Percentiles rank a stretch among this genome's conserved stretches.
Conservation (phyloP, 1,140 invertebrate species). For the Psix sp. region DNA sequence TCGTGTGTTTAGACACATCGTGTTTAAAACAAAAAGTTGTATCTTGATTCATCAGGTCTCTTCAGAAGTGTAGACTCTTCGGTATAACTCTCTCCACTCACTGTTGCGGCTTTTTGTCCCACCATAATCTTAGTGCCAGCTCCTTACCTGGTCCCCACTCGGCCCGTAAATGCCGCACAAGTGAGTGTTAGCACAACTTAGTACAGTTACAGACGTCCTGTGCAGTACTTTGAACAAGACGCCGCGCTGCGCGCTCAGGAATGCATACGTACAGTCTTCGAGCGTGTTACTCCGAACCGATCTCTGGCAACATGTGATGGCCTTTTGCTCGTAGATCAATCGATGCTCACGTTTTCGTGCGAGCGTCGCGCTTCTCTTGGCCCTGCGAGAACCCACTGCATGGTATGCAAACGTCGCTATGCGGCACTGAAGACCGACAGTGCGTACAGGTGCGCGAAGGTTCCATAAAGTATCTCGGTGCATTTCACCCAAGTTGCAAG, state of each 20-base stretch:
- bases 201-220: constrained; percentile 74
- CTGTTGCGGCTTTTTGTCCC: constrained; percentile 29
- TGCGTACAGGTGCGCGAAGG: constrained; percentile 37
- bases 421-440: constrained; percentile 22
- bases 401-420: constrained; percentile 12
- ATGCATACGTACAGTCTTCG: constrained; percentile 8
- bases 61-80: constrained; percentile 18
- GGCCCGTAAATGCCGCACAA: constrained; percentile 57
- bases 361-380: too few species aligned
- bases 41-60: constrained; percentile 2
- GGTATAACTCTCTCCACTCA: constrained; percentile 23
- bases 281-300: background rate
- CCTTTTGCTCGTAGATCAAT: too few species aligned
- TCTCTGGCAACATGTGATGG: too few species aligned
- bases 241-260: constrained; percentile 32
- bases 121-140: constrained; percentile 58
- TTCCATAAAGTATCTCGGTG: constrained; percentile 5
- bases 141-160: constrained; percentile 51
- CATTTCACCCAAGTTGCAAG: too few species aligned
- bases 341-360: too few species aligned
- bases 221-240: constrained; percentile 42
- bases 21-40: background rate
- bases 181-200: constrained; percentile 68
- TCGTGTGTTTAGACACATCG: too few species aligned
- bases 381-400: too few species aligned